Percentiles rank a stretch among this genome's conserved stretches.
Conservation (phyloP, 2,797 vertebrate genomes). For the Pseudochirops corinnae region DNA sequence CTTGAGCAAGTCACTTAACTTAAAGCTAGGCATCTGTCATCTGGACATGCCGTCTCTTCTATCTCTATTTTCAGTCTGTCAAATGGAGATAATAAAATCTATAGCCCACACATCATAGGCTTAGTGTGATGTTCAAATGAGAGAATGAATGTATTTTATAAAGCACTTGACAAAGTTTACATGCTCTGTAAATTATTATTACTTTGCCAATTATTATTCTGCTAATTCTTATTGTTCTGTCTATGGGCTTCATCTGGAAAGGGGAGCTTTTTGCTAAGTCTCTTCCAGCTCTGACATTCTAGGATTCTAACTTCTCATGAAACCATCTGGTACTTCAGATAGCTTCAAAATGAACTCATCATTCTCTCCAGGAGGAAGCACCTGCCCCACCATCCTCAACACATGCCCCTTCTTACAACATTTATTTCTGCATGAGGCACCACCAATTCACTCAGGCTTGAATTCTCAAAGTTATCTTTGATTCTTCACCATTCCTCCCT, state of each 20-base stretch:
- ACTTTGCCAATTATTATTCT: not conserved
- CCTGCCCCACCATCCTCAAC: not conserved
- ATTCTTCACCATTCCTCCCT: not conserved
- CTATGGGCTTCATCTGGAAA: not conserved
- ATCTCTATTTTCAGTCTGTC: not conserved
- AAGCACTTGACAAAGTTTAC: not conserved
- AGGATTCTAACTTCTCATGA: not conserved
- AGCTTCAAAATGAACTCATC: not conserved
- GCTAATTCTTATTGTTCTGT: not conserved
- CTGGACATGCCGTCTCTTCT: no score
- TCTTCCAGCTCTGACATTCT: conserved; percentile 3
- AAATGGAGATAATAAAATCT: not conserved
- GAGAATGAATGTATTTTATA: not conserved
- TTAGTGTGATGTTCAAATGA: not conserved
- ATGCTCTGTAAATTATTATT: not conserved
- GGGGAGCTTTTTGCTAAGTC: not conserved
- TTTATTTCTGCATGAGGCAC: not conserved
- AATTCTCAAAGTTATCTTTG: not conserved
- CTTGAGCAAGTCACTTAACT: not conserved
- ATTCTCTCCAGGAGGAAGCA: not conserved
- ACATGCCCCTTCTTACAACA: not conserved
- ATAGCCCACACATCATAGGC: not conserved
- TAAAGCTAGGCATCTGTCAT: no score
- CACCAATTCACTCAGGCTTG: not conserved
- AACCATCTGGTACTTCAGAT: not conserved